Base-by-base conservation (phyloP, 2,888 invertebrate species). In the Rhopalosiphum nymphaeae region DNA sequence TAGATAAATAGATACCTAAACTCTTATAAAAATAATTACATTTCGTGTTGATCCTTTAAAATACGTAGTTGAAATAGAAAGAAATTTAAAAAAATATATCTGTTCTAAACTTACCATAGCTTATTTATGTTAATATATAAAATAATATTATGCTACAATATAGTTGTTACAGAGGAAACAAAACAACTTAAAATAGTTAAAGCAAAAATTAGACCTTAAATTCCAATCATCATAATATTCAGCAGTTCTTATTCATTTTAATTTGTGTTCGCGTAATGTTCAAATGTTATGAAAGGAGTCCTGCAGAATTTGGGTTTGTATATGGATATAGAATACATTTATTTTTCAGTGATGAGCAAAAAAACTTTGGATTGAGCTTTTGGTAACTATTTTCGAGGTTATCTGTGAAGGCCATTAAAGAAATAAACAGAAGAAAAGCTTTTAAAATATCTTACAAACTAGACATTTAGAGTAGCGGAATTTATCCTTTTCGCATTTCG, bases 401-500 rank as follows among this genome's bases (percentile, higher is more conserved):
- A 87, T 84, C 78, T 26, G 78, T 36, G 49, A 53, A 84, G 84
- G 29, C 91, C 84, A 91, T 92, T 92, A 92, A 46, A 92, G 86
- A 61, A 29, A 92, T 46, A 46, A 92, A 61, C 3, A 86, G 25
- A 46, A 61, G 57, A 86, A 84, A 92, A 86, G 86, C 92, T 92
- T 92, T 86, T 86, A 92, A 61, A 92, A 61, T 21, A 56, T 87
- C 46, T 46, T 26, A 46, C 46, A 85, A 87, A 46, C 46, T 87
- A 92, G 86, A 92, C 86, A 36, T 57, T 78, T 61, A 46, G 29
- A 84, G 57, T 61, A 61, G n/a, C 36, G 25, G 46, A 92, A 86
- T 92, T 92, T 61, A 92, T 86, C n/a, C 85, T 91, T 86, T 87
- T 85, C 86, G 36, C 46, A 16, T 92, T 92, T 86, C n/a, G 92